phyloP scores from a whole-genome alignment of 92 coral and sea anemone species.

The Palythoa grandiflora region DNA sequence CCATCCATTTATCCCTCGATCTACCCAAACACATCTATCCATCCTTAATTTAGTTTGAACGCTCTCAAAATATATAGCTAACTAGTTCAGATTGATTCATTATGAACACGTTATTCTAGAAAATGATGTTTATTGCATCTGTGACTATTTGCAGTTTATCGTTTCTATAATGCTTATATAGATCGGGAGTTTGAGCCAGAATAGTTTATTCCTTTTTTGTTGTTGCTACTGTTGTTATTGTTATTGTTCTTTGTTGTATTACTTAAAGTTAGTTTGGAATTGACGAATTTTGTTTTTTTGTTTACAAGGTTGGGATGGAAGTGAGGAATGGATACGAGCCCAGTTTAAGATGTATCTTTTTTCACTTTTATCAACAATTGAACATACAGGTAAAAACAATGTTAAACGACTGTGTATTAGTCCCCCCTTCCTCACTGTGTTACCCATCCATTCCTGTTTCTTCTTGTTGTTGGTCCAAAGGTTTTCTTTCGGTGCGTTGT shows the following conservation, averaged over 20 bases:
- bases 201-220: not conserved
- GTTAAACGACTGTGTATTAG: not conserved
- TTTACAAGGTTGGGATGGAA: conserved; percentile 87
- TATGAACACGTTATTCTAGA: not conserved
- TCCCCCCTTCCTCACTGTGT: no score
- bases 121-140: no score
- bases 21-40: not conserved
- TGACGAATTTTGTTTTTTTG: not conserved
- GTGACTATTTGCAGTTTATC: not conserved
- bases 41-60: not conserved
- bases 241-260: not conserved
- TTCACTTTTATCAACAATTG: conserved; percentile 73
- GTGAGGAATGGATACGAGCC: conserved; percentile 90
- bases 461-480: no score
- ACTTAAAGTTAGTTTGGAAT: not conserved
- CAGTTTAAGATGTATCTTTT: conserved; percentile 82
- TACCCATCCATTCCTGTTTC: no score
- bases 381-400: conserved; percentile 70
- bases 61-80: not conserved
- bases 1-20: not conserved
- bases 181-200: not conserved
- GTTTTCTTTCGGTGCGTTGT: no score
- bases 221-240: not conserved
- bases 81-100: not conserved
- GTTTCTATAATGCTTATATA: not conserved